A percentile compares a stretch with the other conserved stretches of the same genome.
These are phyloP conservation scores for Macrophya alboannulata DNA, from an alignment of 2,888 invertebrate genomes.

Conservation along the genomic window DNA sequence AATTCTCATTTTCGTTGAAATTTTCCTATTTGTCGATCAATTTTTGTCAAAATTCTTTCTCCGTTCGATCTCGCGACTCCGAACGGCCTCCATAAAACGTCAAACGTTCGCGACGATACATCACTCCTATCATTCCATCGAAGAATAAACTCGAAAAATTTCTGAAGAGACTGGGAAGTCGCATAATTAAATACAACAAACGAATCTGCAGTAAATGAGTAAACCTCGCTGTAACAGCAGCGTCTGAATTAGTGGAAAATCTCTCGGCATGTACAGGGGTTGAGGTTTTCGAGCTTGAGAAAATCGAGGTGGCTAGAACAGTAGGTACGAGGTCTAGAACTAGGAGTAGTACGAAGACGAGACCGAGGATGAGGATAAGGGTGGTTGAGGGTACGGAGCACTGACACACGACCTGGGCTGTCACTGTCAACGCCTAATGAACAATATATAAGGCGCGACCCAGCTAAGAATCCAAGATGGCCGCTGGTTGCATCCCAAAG, in stretches of 20 bases:
- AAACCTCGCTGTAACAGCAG: not conserved
- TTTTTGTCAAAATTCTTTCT: not conserved
- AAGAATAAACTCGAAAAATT: not conserved
- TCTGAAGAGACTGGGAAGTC: not conserved
- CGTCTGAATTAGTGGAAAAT: slow-evolving; percentile 13
- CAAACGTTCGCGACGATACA: not conserved
- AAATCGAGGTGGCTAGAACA: not conserved
- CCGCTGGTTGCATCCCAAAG: slow-evolving; percentile 75
- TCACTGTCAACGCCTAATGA: slow-evolving; percentile 76
- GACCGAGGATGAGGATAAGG: not conserved
- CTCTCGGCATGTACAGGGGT: not conserved
- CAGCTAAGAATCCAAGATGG: slow-evolving; percentile 79
- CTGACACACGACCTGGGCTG: slow-evolving; percentile 64
- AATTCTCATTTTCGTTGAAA: too few species aligned
- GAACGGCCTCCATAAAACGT: too few species aligned
- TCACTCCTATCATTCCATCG: not conserved
- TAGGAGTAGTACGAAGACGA: not conserved
- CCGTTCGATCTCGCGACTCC: not conserved
- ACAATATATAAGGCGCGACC: slow-evolving; percentile 73
- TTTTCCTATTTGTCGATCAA: not conserved
- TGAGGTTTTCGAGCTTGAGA: slow-evolving; percentile 2
- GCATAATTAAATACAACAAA: not conserved
- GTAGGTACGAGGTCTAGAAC: not conserved
- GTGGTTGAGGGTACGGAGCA: slow-evolving; percentile 17
- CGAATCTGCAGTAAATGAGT: not conserved